Percentiles rank a stretch among this genome's conserved stretches.
phyloP scores from a whole-genome alignment of 2,888 invertebrate species.

The Drosophila tanythrix region DNA sequence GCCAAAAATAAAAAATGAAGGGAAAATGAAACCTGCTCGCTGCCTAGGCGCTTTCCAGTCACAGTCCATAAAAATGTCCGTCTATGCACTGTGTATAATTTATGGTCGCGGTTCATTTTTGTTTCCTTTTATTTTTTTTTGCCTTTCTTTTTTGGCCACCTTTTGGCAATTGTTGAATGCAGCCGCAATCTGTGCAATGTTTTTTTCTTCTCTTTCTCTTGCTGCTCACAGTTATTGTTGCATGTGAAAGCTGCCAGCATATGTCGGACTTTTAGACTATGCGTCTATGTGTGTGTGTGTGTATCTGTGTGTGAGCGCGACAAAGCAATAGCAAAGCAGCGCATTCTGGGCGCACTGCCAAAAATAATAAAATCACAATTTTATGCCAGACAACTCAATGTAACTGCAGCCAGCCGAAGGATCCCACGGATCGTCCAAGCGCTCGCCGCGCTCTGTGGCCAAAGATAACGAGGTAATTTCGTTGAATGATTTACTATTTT shows the following conservation, averaged over 20 bases:
- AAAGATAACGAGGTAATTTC: conserved; percentile 82
- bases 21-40: conserved; percentile 13
- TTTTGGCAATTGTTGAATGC: conserved; percentile 73
- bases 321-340: conserved; percentile 41
- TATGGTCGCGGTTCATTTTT: conserved; percentile 51
- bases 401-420: conserved; percentile 43
- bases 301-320: conserved; percentile 21
- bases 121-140: conserved; percentile 14
- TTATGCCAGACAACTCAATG: conserved; percentile 68
- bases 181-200: conserved; percentile 59
- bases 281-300: conserved; percentile 21
- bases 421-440: conserved; percentile 42
- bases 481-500: conserved; percentile 75
- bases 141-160: conserved; percentile 28
- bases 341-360: conserved; percentile 74
- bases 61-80: conserved; percentile 70
- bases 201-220: conserved; percentile 42
- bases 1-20: conserved; percentile 18
- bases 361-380: conserved; percentile 76
- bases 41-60: conserved; percentile 38
- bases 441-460: conserved; percentile 58
- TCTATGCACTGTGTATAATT: conserved; percentile 75
- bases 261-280: conserved; percentile 46
- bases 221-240: conserved; percentile 27
- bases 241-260: conserved; percentile 52